A percentile compares a stretch with the other conserved stretches of the same genome.
Evolutionary conservation across 1,140 invertebrate genomes (phyloP).

Genomic region (Sycophila sp.): DNA sequence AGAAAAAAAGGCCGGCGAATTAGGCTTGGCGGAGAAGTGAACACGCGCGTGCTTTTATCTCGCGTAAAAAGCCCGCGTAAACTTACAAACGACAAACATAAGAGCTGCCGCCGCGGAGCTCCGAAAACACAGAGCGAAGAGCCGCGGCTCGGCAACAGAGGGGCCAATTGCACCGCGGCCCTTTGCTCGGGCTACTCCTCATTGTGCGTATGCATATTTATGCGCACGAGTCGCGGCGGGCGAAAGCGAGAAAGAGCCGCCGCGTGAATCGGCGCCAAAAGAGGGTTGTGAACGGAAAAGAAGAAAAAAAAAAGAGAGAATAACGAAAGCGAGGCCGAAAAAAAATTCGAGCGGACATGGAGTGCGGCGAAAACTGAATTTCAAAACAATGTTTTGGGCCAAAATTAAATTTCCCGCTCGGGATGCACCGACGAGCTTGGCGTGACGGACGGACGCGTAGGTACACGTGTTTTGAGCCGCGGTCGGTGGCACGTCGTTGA

Average conservation of each 20-base stretch:
- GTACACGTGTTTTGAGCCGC: too few relatives aligned
- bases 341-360: neutral
- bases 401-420: constrained; percentile 35
- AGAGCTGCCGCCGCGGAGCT: neutral
- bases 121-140: neutral
- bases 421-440: neutral
- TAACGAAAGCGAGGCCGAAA: neutral
- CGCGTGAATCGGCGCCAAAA: neutral
- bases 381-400: constrained; percentile 36
- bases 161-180: neutral
- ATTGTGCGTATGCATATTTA: neutral
- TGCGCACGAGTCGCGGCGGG: neutral
- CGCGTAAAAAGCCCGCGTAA: constrained; percentile 21
- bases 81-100: constrained; percentile 21
- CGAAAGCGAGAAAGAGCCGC: neutral
- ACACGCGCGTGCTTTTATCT: constrained; percentile 16
- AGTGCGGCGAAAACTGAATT: constrained; percentile 32
- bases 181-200: constrained; percentile 3
- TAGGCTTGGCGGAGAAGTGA: neutral
- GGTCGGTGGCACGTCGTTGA: too few relatives aligned
- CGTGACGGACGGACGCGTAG: neutral
- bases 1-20: neutral
- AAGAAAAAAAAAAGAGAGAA: neutral
- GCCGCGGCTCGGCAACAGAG: neutral
- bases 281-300: neutral